Evolutionary conservation across 2,113 vertebrate species (phyloP).

Genomic region (Hoplias malabaricus): DNA sequence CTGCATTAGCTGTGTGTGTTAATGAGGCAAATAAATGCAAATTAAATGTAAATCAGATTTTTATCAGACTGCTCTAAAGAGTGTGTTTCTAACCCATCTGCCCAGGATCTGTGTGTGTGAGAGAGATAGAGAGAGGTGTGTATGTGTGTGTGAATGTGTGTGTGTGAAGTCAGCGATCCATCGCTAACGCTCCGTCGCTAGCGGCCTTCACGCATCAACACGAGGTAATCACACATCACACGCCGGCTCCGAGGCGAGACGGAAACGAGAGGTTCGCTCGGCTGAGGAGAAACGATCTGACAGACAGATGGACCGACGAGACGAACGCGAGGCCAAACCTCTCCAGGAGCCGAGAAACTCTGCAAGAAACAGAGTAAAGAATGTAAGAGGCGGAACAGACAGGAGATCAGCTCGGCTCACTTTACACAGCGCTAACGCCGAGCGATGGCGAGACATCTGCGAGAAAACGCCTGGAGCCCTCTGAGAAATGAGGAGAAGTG

Average conservation of each 20-base stretch:
- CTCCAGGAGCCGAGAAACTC: slow-evolving; percentile 65
- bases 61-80: background rate
- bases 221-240: slow-evolving; percentile 72
- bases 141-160: no score
- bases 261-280: slow-evolving; percentile 41
- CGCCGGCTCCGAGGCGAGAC: no score
- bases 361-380: slow-evolving; percentile 59
- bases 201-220: slow-evolving; percentile 67
- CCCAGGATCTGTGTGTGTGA: background rate
- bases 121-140: no score
- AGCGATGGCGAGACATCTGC: no score
- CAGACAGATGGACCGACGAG: slow-evolving; percentile 75
- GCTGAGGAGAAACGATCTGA: slow-evolving; percentile 71
- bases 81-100: background rate
- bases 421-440: slow-evolving; percentile 3
- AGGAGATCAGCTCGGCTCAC: slow-evolving; percentile 37
- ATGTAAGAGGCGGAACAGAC: slow-evolving; percentile 43
- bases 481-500: no score
- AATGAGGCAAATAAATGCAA: background rate
- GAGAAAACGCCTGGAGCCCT: no score
- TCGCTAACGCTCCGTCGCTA: slow-evolving; percentile 45
- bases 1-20: no score
- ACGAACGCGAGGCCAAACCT: slow-evolving; percentile 75
- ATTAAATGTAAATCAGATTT: background rate
- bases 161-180: no score